phyloP scores from a whole-genome alignment of 2,888 invertebrate species.

The Drosophila merina region DNA sequence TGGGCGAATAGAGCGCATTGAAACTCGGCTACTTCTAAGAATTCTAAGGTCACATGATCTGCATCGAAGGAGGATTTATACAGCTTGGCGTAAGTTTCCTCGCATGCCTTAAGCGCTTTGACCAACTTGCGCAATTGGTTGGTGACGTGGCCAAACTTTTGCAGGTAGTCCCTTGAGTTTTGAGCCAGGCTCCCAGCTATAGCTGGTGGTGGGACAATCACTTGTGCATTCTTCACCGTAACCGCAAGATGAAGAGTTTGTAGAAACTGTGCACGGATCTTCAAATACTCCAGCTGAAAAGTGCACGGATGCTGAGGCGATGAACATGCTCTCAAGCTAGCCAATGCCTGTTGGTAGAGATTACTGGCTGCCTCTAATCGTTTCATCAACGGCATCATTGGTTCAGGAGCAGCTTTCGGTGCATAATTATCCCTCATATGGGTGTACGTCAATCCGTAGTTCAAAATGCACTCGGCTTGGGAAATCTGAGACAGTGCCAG shows the following conservation, averaged over 20 bases:
- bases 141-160: slow-evolving; percentile 91
- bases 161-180: slow-evolving; percentile 90
- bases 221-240: slow-evolving; percentile 85
- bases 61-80: slow-evolving; percentile 94
- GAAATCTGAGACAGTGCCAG: slow-evolving; percentile 91
- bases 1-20: slow-evolving; percentile 82
- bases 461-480: slow-evolving; percentile 89
- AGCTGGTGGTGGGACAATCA: slow-evolving; percentile 96
- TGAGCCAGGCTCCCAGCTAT: slow-evolving; percentile 93
- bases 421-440: slow-evolving; percentile 82
- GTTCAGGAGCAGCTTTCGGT: slow-evolving; percentile 60
- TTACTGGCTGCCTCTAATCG: slow-evolving; percentile 85
- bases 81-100: slow-evolving; percentile 90
- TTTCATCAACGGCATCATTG: slow-evolving; percentile 84
- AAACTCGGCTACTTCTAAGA: slow-evolving; percentile 86
- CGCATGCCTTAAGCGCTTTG: slow-evolving; percentile 88
- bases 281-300: slow-evolving; percentile 91
- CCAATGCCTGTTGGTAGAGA: slow-evolving; percentile 88
- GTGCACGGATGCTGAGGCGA: slow-evolving; percentile 84
- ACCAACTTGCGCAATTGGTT: slow-evolving; percentile 91
- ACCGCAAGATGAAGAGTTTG: slow-evolving; percentile 85
- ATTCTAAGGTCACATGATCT: slow-evolving; percentile 90
- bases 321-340: slow-evolving; percentile 84
- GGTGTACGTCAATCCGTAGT: slow-evolving; percentile 85
- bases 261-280: slow-evolving; percentile 90